These are phyloP conservation scores for Synergus japonicus DNA, from an alignment of 2,888 invertebrate genomes.

Conservation along the genomic window DNA sequence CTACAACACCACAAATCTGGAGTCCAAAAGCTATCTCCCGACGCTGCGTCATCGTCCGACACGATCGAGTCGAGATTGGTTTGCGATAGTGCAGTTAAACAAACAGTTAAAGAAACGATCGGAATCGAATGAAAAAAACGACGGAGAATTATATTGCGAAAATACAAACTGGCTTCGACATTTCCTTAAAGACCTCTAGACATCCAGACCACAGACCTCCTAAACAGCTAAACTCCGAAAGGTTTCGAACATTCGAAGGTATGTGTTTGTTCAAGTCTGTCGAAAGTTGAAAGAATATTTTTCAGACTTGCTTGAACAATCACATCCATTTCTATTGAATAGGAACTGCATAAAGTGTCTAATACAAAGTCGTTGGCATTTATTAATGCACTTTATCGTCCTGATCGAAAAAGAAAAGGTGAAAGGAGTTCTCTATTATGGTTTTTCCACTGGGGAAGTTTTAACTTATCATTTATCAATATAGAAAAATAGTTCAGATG, in stretches of 20 bases:
- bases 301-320: neutral
- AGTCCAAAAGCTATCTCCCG: constrained; percentile 39
- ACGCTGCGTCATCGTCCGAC: constrained; percentile 38
- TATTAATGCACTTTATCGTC: neutral
- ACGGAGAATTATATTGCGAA: constrained; percentile 33
- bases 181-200: constrained; percentile 9
- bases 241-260: neutral
- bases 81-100: constrained; percentile 42
- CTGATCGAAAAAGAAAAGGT: neutral
- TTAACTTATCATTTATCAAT: neutral
- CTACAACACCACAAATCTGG: constrained; percentile 39
- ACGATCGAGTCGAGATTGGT: constrained; percentile 35
- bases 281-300: neutral
- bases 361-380: neutral
- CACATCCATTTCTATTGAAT: neutral
- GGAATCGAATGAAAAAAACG: constrained; percentile 36
- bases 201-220: neutral
- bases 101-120: constrained; percentile 42
- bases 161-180: constrained; percentile 34
- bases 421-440: neutral
- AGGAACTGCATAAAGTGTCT: neutral
- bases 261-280: neutral
- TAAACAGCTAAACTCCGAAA: neutral
- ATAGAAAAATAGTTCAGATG: neutral
- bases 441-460: neutral